Percentiles rank a stretch among this genome's conserved stretches.
Evolutionary conservation across 2,797 vertebrate species (phyloP).

Genomic region (Diglossa cyanea): DNA sequence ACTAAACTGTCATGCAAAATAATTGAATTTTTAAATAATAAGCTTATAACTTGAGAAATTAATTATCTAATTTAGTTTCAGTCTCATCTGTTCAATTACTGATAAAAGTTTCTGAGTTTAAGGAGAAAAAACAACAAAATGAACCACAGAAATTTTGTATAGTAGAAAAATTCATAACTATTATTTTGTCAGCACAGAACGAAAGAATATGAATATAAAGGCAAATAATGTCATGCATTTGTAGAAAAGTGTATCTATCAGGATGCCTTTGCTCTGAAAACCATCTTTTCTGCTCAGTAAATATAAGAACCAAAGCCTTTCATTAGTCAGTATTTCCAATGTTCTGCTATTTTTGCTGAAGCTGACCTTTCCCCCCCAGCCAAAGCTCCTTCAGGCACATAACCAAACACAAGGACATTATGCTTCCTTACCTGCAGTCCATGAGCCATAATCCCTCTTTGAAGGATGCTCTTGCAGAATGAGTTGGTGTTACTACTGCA

Average conservation of each 20-base stretch:
- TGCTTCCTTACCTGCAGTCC: constrained; percentile 37
- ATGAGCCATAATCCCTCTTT: neutral
- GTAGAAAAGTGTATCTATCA: neutral
- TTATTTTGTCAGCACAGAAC: neutral
- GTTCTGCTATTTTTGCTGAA: neutral
- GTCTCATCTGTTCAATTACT: neutral
- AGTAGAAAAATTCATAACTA: neutral
- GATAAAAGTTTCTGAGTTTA: neutral
- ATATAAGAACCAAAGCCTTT: neutral
- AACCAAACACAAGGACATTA: neutral
- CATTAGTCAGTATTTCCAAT: neutral
- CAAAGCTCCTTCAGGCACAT: neutral
- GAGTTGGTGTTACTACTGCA: neutral
- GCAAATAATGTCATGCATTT: neutral
- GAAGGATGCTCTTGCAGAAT: neutral
- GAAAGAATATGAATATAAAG: neutral
- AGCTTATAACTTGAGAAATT: neutral
- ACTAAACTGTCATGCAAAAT: neutral
- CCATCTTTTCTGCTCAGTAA: neutral
- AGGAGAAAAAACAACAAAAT: neutral
- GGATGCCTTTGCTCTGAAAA: neutral
- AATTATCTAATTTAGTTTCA: neutral
- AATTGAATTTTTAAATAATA: neutral
- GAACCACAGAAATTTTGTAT: neutral
- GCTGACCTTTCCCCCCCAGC: neutral